Evolutionary conservation across 2,888 invertebrate genomes (phyloP).

Genomic region (Linyphia triangularis): DNA sequence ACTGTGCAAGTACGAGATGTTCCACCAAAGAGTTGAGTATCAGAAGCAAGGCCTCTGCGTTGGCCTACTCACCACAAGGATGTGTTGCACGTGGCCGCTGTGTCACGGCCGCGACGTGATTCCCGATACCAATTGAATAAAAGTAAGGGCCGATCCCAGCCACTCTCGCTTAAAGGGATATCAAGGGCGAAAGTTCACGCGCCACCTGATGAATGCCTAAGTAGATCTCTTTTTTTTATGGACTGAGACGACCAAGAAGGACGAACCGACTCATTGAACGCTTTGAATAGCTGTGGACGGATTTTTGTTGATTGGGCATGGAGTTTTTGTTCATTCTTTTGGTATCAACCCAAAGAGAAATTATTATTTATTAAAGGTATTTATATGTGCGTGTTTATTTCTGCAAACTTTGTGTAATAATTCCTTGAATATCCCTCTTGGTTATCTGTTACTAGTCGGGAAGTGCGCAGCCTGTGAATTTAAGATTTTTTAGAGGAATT

Average conservation of each 20-base stretch:
- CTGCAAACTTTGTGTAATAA: no score
- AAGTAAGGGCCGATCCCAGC: conserved; percentile 52
- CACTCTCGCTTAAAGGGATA: conserved; percentile 1
- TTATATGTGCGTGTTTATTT: no score
- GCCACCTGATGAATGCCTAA: neutral
- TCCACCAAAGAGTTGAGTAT: no score
- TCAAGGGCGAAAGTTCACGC: conserved; percentile 48
- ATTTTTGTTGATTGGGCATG: neutral
- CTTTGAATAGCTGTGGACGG: no score
- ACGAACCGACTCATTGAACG: no score
- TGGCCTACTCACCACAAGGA: conserved; percentile 74
- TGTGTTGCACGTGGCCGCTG: conserved; percentile 26
- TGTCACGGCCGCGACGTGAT: conserved; percentile 70
- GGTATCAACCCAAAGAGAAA: neutral
- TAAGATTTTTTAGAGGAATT: no score
- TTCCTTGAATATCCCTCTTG: no score
- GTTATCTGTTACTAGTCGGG: no score
- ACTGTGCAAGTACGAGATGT: no score
- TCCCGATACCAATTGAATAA: conserved; percentile 24
- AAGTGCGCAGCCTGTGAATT: no score
- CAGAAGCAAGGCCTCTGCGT: conserved; percentile 48
- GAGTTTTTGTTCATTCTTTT: neutral
- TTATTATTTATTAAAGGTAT: no score
- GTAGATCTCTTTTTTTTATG: conserved; percentile 1
- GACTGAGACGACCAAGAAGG: neutral